phyloP scores from a whole-genome alignment of 2,113 vertebrate genomes.

The Taxidea taxus region DNA sequence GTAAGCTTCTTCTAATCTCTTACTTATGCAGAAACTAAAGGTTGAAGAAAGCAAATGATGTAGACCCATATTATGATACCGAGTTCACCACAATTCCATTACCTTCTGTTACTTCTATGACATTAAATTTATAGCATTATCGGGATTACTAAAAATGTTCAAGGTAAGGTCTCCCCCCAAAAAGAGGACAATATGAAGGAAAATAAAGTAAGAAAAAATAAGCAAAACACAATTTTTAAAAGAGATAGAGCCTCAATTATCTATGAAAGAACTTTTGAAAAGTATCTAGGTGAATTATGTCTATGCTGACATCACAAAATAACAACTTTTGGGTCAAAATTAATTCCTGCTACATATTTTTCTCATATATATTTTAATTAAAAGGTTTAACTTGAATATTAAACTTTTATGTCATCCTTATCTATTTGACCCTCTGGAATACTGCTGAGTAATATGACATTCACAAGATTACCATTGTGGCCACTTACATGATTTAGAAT shows the following conservation, averaged over 20 bases:
- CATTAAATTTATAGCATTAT: not conserved
- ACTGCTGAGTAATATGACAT: slow-evolving; percentile 39
- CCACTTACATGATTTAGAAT: slow-evolving; percentile 31
- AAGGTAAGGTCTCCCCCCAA: not conserved
- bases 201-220: not conserved
- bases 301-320: not conserved
- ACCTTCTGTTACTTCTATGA: not conserved
- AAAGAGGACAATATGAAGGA: not conserved
- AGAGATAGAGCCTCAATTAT: not conserved
- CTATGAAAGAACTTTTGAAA: not conserved
- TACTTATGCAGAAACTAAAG: not conserved
- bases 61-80: not conserved
- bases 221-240: not conserved
- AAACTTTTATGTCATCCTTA: slow-evolving; percentile 30
- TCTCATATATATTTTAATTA: slow-evolving; percentile 45
- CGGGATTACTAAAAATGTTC: not conserved
- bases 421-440: slow-evolving; percentile 40
- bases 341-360: not conserved
- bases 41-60: not conserved
- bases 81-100: not conserved
- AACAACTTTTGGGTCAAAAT: slow-evolving; percentile 6
- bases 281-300: not conserved
- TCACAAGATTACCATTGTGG: slow-evolving; percentile 20
- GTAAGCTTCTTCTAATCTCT: not conserved
- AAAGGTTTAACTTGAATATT: slow-evolving; percentile 45